Conservation (phyloP, 2,888 invertebrate genomes). For the Tetragonula carbonaria region DNA sequence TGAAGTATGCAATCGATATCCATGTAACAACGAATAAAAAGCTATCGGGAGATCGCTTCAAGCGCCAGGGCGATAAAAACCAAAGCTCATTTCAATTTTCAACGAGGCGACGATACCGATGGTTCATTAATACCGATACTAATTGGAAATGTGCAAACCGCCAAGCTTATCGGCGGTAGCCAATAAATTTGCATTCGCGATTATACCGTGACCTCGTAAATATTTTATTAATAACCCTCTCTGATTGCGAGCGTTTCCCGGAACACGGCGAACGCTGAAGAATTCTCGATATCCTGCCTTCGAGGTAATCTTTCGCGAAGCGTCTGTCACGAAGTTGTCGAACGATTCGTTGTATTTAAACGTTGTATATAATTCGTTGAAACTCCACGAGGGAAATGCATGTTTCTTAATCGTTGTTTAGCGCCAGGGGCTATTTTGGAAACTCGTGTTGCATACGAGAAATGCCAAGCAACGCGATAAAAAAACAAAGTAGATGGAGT, state of each 20-base stretch:
- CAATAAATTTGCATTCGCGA: conserved; percentile 32
- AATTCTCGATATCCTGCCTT: not conserved
- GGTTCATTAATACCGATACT: conserved; percentile 45
- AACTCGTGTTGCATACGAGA: no score
- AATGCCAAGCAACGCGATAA: no score
- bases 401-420: no score
- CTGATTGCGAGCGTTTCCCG: not conserved
- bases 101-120: not conserved
- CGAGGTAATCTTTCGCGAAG: not conserved
- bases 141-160: conserved; percentile 30
- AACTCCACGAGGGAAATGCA: no score
- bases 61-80: conserved; percentile 20
- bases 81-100: conserved; percentile 29
- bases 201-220: conserved; percentile 22
- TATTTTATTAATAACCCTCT: conserved; percentile 26
- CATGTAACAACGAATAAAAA: conserved; percentile 6
- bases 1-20: not conserved
- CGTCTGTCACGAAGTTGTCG: no score
- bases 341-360: not conserved
- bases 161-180: conserved; percentile 3
- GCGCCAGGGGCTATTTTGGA: no score
- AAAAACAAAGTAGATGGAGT: no score
- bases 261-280: no score
- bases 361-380: no score
- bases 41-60: not conserved